phyloP scores from a whole-genome alignment of 2,888 invertebrate species.

The Andrena dorsata region DNA sequence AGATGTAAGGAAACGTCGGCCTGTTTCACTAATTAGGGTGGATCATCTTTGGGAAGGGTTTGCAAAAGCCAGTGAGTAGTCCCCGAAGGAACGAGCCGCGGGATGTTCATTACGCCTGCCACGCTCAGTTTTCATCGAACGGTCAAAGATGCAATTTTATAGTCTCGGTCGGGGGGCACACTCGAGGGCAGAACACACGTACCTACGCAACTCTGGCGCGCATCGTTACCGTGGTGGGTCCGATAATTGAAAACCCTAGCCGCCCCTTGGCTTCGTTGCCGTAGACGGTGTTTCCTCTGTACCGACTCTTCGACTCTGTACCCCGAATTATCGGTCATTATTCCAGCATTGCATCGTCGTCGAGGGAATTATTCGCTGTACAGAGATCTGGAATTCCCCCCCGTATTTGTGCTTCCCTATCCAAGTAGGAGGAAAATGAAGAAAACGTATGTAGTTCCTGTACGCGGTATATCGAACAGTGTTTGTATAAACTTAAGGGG shows the following conservation, averaged over 20 bases:
- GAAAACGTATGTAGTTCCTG: background rate
- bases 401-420: constrained; percentile 13
- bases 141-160: constrained; percentile 54
- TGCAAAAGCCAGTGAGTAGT: background rate
- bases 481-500: background rate
- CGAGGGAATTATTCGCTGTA: constrained; percentile 55
- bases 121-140: constrained; percentile 53
- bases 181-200: constrained; percentile 29
- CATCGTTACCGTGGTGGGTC: constrained; percentile 49
- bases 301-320: constrained; percentile 40
- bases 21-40: background rate
- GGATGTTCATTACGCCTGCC: constrained; percentile 41
- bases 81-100: constrained; percentile 18
- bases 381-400: background rate
- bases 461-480: too few relatives aligned
- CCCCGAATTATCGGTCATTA: constrained; percentile 66
- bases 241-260: constrained; percentile 67
- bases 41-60: background rate
- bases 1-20: background rate
- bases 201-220: constrained; percentile 29
- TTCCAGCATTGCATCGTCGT: constrained; percentile 39
- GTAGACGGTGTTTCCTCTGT: constrained; percentile 49
- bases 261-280: constrained; percentile 35
- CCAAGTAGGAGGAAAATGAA: background rate
- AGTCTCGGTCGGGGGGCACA: constrained; percentile 23